Conservation (phyloP, 2,888 invertebrate species). For the Uloborus plumipes region DNA sequence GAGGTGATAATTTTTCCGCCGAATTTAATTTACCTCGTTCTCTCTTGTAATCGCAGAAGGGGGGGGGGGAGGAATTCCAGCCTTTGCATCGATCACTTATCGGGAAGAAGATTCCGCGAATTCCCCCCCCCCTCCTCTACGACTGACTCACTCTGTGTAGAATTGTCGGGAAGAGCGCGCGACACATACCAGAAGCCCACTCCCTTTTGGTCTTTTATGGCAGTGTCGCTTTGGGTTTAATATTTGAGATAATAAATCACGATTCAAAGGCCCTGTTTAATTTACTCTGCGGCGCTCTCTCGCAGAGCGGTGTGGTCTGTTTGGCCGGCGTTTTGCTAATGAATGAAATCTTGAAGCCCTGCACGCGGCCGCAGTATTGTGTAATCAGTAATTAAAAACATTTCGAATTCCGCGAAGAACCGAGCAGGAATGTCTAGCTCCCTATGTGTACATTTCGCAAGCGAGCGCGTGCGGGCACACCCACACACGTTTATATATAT, state of each 20-base stretch:
- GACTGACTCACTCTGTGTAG: no score
- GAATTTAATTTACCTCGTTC: constrained; percentile 58
- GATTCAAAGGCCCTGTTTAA: constrained; percentile 48
- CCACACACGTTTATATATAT: no score
- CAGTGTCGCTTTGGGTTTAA: constrained; percentile 55
- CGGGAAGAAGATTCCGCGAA: constrained; percentile 39
- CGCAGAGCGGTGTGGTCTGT: not conserved
- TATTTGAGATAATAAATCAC: constrained; percentile 61
- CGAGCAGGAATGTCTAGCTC: no score
- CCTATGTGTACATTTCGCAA: no score
- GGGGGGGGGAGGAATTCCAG: constrained; percentile 32
- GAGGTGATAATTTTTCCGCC: constrained; percentile 50
- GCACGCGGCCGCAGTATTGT: no score
- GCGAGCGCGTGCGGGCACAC: no score
- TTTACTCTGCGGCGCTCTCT: no score
- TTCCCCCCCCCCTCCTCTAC: constrained; percentile 1
- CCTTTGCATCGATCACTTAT: constrained; percentile 43
- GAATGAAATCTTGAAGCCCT: constrained; percentile 19
- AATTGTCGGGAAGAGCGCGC: no score
- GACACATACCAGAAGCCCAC: constrained; percentile 24
- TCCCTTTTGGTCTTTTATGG: constrained; percentile 55
- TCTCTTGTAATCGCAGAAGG: constrained; percentile 35
- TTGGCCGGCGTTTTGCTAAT: constrained; percentile 32
- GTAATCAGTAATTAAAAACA: no score
- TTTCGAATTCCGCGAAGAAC: no score